These are phyloP conservation scores for Salvelinus sp. DNA, from an alignment of 2,113 vertebrate species.

Conservation along the genomic window DNA sequence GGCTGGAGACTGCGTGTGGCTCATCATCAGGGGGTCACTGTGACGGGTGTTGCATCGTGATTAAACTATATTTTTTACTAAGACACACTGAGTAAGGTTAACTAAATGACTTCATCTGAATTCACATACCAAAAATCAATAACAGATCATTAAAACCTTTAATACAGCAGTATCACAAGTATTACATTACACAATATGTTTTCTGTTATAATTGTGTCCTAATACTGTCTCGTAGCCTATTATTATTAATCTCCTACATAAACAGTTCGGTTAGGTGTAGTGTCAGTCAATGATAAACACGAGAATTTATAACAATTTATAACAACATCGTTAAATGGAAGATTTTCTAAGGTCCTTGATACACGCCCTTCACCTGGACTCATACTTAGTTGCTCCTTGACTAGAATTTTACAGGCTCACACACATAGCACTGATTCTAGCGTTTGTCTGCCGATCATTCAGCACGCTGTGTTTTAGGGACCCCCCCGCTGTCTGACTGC, in stretches of 20 bases:
- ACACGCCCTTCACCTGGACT: background rate
- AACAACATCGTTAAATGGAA: background rate
- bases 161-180: background rate
- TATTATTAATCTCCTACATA: background rate
- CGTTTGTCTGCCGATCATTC: too few relatives aligned
- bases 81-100: slow-evolving; percentile 22
- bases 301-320: background rate
- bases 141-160: slow-evolving; percentile 6
- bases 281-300: background rate
- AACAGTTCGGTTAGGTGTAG: background rate
- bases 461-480: too few relatives aligned
- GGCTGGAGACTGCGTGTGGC: slow-evolving; percentile 45
- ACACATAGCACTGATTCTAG: too few relatives aligned
- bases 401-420: background rate
- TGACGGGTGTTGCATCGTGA: slow-evolving; percentile 42
- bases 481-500: too few relatives aligned
- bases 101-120: slow-evolving; percentile 39
- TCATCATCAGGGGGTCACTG: slow-evolving; percentile 61
- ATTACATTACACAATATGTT: background rate
- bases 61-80: slow-evolving; percentile 43
- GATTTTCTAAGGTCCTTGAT: background rate
- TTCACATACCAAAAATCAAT: slow-evolving; percentile 19
- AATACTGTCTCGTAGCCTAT: background rate
- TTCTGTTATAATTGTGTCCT: too few relatives aligned
- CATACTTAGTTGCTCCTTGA: background rate